Evolutionary conservation across 1,140 invertebrate species (phyloP).

Genomic region (Hestina assimilis): DNA sequence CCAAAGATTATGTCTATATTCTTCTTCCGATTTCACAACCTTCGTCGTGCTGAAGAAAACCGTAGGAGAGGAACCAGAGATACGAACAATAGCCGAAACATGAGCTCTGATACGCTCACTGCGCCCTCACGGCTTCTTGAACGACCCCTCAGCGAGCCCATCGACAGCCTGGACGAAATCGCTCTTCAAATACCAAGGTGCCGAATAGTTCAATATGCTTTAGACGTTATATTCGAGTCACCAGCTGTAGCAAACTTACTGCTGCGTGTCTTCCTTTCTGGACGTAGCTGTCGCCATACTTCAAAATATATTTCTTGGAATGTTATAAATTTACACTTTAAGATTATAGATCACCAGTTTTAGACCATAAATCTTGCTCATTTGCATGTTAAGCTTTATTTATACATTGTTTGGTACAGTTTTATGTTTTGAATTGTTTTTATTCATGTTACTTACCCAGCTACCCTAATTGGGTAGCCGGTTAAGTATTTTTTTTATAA

Average conservation of each 20-base stretch:
- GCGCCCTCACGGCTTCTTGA: conserved; percentile 90
- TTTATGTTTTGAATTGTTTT: no score
- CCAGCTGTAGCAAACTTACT: neutral
- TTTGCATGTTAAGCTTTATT: no score
- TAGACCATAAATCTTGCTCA: no score
- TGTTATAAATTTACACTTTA: no score
- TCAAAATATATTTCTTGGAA: neutral
- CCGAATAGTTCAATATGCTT: conserved; percentile 14
- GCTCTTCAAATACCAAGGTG: conserved; percentile 95
- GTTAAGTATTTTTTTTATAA: no score
- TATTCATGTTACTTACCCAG: no score
- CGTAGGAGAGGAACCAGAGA: conserved; percentile 75
- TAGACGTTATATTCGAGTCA: conserved; percentile 20
- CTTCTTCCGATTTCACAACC: conserved; percentile 95
- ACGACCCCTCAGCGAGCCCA: conserved; percentile 87
- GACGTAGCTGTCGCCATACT: neutral
- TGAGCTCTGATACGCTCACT: conserved; percentile 79
- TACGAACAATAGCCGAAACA: conserved; percentile 74
- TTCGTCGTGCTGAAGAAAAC: conserved; percentile 88
- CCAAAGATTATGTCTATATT: conserved; percentile 90
- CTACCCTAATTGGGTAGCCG: no score
- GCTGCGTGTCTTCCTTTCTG: neutral
- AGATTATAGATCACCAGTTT: no score
- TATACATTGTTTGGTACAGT: no score
- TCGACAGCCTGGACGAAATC: conserved; percentile 93